Base-by-base conservation (phyloP, 2,113 vertebrate species). In the Stegastes partitus region DNA sequence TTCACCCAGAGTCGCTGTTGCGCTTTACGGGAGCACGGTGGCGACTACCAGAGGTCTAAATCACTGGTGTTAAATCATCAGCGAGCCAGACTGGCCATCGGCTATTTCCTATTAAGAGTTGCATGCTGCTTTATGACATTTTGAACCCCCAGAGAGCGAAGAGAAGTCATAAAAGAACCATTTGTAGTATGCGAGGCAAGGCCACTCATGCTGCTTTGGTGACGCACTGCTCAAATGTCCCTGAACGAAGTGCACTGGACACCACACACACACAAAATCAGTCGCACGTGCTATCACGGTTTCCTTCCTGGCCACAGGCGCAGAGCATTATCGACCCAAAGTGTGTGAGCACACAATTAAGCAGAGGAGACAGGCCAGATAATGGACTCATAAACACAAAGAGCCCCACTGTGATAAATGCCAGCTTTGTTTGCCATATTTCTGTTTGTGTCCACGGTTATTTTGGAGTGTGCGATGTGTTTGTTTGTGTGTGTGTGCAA, bases 301-400 rank as follows among this genome's bases (percentile, higher is more conserved):
- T 68, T 83, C 49, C 72, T 79, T 63, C 47, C 69, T 59, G 76
- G 71, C 75, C 74, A 79, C 75, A 79, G 76, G 77, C 72, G 1
- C 34, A 26, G 42, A 78, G 55, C 69, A 73, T 89, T 93, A 94
- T 93, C 75, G 89, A 92, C 88, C 89, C 61, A 50, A 83, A 86
- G 85, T 90, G 85, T 91, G 82, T 84, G 90, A 90, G 85, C 68
- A 75, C 81, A 87, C 92, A 91, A 90, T 93, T 94, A 93, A 83
- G 87, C 80, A 80, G 82, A 85, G 67, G 85, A 83, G 89, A 91
- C 85, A 54, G 77, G 80, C 63, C 37, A 31, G 74, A 71, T 92
- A 93, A 93, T 93, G 81, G 87, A 91, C 85, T 89, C 90, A 87
- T 93, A 92, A 94, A 93, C 86, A 91, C 76, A 88, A 80, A 72